Conservation (phyloP, 2,797 vertebrate genomes). For the Onychomys arenicola region DNA sequence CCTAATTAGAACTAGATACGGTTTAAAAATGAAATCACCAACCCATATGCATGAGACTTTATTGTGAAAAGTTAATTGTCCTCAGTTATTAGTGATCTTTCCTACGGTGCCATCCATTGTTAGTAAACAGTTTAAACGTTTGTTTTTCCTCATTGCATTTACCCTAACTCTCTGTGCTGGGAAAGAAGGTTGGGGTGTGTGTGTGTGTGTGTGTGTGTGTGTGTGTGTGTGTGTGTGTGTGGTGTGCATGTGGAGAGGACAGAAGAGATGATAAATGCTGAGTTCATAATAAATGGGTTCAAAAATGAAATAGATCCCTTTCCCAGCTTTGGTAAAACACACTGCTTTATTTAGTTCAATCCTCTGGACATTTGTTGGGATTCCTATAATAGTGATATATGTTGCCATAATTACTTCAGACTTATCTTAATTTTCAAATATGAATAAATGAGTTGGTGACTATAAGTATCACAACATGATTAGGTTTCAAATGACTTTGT, state of each 20-base stretch:
- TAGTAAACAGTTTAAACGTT: slow-evolving; percentile 57
- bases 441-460: not conserved
- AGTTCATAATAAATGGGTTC: not conserved
- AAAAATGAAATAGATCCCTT: not conserved
- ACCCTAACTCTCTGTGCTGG: not conserved
- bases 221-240: too few relatives aligned
- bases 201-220: not conserved
- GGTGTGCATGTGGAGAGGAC: not conserved
- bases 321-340: not conserved
- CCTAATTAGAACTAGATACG: slow-evolving; percentile 63
- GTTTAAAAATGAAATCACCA: slow-evolving; percentile 38
- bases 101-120: not conserved
- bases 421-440: slow-evolving; percentile 28
- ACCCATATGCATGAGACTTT: slow-evolving; percentile 27
- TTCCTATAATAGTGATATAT: not conserved
- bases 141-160: slow-evolving; percentile 49
- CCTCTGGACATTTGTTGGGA: not conserved
- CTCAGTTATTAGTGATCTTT: slow-evolving; percentile 42
- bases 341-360: not conserved
- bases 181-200: accelerated
- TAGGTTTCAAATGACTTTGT: not conserved
- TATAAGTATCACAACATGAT: not conserved
- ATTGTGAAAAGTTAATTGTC: slow-evolving; percentile 56
- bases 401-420: not conserved
- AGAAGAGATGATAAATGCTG: not conserved